Evolutionary conservation across 2,888 invertebrate genomes (phyloP).

Genomic region (Tiphia femorata): DNA sequence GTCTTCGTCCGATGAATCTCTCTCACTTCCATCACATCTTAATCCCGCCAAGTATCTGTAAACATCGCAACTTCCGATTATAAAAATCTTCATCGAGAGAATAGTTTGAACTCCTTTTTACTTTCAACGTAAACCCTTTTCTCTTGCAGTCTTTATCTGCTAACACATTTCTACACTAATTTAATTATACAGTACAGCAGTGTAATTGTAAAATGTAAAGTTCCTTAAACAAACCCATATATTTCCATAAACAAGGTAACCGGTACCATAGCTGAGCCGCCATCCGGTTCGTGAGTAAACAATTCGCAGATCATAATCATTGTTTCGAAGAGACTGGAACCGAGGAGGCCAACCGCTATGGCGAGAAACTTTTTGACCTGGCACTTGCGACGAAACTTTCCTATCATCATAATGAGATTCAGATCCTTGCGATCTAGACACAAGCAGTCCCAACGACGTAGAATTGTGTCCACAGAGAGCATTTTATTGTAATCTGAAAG

Average conservation of each 20-base stretch:
- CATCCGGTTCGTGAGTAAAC: constrained; percentile 86
- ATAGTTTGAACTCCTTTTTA: not conserved
- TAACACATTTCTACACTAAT: not conserved
- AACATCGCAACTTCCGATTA: too few species aligned
- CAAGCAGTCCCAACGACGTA: constrained; percentile 76
- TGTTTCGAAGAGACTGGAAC: constrained; percentile 81
- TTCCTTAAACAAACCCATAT: constrained; percentile 53
- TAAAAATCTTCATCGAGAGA: too few species aligned
- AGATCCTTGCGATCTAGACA: constrained; percentile 77
- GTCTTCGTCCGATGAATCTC: constrained; percentile 42
- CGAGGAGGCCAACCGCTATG: constrained; percentile 78
- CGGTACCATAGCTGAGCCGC: constrained; percentile 83
- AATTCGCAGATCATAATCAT: constrained; percentile 87
- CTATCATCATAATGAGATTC: constrained; percentile 78
- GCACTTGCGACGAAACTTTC: constrained; percentile 77
- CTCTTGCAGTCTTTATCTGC: too few species aligned
- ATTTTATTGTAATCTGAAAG: constrained; percentile 59
- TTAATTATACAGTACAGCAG: too few species aligned
- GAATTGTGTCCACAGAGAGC: constrained; percentile 64
- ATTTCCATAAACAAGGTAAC: constrained; percentile 75
- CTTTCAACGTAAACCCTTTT: too few species aligned
- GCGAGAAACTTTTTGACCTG: constrained; percentile 82
- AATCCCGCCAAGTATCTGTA: constrained; percentile 61
- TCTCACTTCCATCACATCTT: constrained; percentile 56
- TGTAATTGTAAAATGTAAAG: too few species aligned